phyloP scores from a whole-genome alignment of 2,888 invertebrate species.

The Caenorhabditis sp. region DNA sequence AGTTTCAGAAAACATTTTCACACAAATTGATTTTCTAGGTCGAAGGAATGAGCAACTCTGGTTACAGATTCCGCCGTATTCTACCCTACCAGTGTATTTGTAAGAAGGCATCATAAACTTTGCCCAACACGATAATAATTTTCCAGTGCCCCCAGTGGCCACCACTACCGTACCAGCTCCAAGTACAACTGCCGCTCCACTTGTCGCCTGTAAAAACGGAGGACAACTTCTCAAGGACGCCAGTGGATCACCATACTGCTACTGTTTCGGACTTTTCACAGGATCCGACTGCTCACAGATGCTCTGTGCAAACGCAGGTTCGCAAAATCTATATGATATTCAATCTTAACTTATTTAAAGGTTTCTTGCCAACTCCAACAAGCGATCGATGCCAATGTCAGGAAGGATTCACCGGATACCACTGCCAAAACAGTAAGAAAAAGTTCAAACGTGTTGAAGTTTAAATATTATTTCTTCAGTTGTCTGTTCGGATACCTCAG shows the following conservation, averaged over 20 bases:
- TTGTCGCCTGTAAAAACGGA: conserved; percentile 66
- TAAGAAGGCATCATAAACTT: conserved; percentile 26
- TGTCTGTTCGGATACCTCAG: conserved; percentile 68
- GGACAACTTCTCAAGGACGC: conserved; percentile 67
- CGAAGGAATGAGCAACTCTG: conserved; percentile 72
- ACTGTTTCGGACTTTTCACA: conserved; percentile 69
- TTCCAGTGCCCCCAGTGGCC: conserved; percentile 60
- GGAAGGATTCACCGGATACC: conserved; percentile 70
- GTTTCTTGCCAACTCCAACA: conserved; percentile 43
- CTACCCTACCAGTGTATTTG: conserved; percentile 67
- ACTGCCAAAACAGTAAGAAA: conserved; percentile 69
- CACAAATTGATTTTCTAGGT: conserved; percentile 18
- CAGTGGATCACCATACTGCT: conserved; percentile 68
- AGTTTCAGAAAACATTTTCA: not conserved
- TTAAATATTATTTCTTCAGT: conserved; percentile 55
- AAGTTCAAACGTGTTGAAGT: not conserved
- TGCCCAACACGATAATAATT: not conserved
- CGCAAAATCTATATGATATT: not conserved
- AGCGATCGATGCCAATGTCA: conserved; percentile 64
- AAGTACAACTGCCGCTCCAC: conserved; percentile 39
- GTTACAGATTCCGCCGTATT: conserved; percentile 74
- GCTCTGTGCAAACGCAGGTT: conserved; percentile 73
- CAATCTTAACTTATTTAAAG: not conserved
- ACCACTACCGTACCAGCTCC: conserved; percentile 46
- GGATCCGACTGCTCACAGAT: conserved; percentile 68